Percentiles rank a stretch among this genome's conserved stretches.
phyloP scores from a whole-genome alignment of 2,888 invertebrate species.

The Leucophenga montana region DNA sequence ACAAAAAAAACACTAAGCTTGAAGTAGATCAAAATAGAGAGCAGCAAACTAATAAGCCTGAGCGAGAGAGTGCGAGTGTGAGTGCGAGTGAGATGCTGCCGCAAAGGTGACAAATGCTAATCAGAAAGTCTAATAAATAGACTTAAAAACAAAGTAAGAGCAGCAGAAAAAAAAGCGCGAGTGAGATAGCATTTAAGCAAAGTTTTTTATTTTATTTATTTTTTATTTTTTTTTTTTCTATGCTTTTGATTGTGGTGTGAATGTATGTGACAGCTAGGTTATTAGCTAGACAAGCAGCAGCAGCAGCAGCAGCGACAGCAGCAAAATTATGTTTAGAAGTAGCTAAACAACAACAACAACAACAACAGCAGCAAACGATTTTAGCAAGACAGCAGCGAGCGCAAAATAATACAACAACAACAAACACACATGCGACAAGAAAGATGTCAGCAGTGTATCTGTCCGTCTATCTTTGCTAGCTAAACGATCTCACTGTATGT shows the following conservation, averaged over 20 bases:
- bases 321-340: constrained; percentile 55
- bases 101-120: neutral
- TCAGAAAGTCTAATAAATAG: neutral
- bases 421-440: neutral
- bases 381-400: neutral
- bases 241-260: neutral
- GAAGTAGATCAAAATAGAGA: too few species aligned
- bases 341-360: constrained; percentile 45
- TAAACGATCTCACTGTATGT: constrained; percentile 42
- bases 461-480: constrained; percentile 28
- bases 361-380: neutral
- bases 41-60: too few species aligned
- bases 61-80: too few species aligned
- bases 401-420: neutral
- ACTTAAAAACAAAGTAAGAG: neutral
- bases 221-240: too few species aligned
- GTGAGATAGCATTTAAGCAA: neutral
- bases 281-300: neutral
- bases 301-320: constrained; percentile 27
- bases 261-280: neutral
- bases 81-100: too few species aligned
- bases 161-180: neutral
- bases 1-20: too few species aligned
- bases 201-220: neutral
- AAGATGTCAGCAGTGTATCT: constrained; percentile 17